Conservation (phyloP, 2,888 invertebrate species). For the Morpho achilles region DNA sequence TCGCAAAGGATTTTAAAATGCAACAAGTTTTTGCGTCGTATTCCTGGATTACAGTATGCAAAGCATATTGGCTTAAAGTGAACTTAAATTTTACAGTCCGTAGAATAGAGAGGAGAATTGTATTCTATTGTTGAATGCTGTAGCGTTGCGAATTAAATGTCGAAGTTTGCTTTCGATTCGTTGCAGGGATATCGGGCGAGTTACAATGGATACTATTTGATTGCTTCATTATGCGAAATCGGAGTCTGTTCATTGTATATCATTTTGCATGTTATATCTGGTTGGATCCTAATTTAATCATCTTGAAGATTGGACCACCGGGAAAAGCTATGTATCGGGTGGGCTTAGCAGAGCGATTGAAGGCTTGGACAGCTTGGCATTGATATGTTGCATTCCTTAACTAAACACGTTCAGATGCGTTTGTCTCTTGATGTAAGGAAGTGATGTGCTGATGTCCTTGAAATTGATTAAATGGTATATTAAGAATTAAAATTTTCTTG, state of each 20-base stretch:
- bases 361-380: conserved; percentile 50
- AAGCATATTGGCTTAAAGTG: conserved; percentile 36
- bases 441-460: too few relatives aligned
- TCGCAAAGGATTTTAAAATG: conserved; percentile 75
- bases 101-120: conserved; percentile 12
- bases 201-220: conserved; percentile 70
- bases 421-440: conserved; percentile 6
- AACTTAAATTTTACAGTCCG: conserved; percentile 38
- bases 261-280: conserved; percentile 75
- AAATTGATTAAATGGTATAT: too few relatives aligned
- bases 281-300: conserved; percentile 76
- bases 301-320: conserved; percentile 77
- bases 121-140: conserved; percentile 5
- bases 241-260: conserved; percentile 71
- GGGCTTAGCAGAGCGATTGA: conserved; percentile 58
- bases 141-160: conserved; percentile 14
- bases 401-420: conserved; percentile 8
- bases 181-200: conserved; percentile 36
- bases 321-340: conserved; percentile 59
- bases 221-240: conserved; percentile 75
- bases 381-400: conserved; percentile 40
- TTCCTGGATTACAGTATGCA: conserved; percentile 66
- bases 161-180: conserved; percentile 24
- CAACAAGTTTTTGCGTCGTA: conserved; percentile 68
- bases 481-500: too few relatives aligned